Evolutionary conservation across 2,888 invertebrate species (phyloP), one percentile per base, ranked within the genome.

Genomic region (Augochlorella aurata): DNA sequence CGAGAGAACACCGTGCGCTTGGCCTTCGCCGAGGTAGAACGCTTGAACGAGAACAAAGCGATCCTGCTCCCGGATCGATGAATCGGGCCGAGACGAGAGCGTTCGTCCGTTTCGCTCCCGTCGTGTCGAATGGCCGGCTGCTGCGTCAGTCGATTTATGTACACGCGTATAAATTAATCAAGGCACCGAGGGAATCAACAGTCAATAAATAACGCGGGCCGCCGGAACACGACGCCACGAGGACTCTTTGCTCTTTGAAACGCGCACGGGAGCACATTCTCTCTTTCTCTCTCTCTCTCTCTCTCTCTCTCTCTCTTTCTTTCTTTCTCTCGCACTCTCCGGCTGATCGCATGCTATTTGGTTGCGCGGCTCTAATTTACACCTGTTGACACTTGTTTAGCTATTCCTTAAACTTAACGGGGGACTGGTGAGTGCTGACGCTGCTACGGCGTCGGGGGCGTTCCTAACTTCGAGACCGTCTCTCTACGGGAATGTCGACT

Each of bases 181-280:
- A 88, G 88, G 89, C 88, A 88, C 89, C 87, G 81, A 88, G 83
- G 82, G 85, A 86, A 82, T 89, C 69, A 88, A 88, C 85, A 88
- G 86, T 88, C 65, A 82, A 88, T 88, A 88, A 88, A 89, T 85
- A 85, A 85, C 75, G 70, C 67, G 80, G 58, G 47, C 67, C 65
- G 72, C 71, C 65, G 67, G 66, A 73, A 78, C 71, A 52, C 68
- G 79, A 66, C 44, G 68, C 44, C 58, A 61, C 54, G 24, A 54
- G 44, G 74, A 67, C 50, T 49, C 50, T n/a, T 24, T 38, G 16
- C 18, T 38, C 38, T 38, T 38, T 24, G 21, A 58, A 63, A 75
- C 71, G 29, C 68, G 47, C 47, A 47, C 71, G 58, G 66, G 84
- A 83, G 54, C 81, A 63, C 63, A 38, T 38, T 38, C 38, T 38